Base-by-base conservation (phyloP, 2,797 vertebrate genomes). In the Lophotriccus pileatus region DNA sequence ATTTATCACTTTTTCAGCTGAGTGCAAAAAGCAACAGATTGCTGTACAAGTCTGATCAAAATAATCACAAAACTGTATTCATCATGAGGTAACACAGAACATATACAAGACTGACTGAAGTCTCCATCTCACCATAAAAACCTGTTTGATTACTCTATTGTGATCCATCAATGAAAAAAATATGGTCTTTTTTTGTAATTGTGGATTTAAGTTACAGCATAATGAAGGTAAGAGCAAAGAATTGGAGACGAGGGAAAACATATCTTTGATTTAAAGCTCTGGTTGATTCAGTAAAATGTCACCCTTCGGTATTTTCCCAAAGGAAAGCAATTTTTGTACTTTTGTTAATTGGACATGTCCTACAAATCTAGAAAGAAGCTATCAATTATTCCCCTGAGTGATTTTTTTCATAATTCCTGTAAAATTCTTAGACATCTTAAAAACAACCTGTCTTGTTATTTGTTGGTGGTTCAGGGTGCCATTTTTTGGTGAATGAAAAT, bases 1-100 rank as follows among this genome's bases (percentile, higher is more conserved):
- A 70, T 93, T 95, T 96, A 94, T 94, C 93, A 84, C 70, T 90
- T 93, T 85, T 91, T 72, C 69, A 86, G 89, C 73, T 69, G 75
- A 94, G 59, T 73, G 58, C 17, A 69, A 80, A 95, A 85, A 89
- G 10, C 7, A 9, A 52, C 34, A 55, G 58, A 60, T 93, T 87
- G 74, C 78, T 64, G 32, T 72, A 17, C 62, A 76, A 91, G 44
- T 75, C 53, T 84, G 63, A 92, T 88, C 55, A 81, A 84, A 96
- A 87, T 62, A 87, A 93, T 82, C 62, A 79, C 72, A 66, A 62
- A 83, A 50, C 43, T 87, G 36, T 84, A 69, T 94, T 95, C 79
- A 91, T 91, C 39, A 39, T n/a, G 58, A 90, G 56, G 69, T 94
- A 93, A 86, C 77, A 83, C 9, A 18, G 16, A 76, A 32, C 28